A percentile compares a stretch with the other conserved stretches of the same genome.
phyloP scores from a whole-genome alignment of 2,797 vertebrate species.

The Acrocephalus scirpaceus region DNA sequence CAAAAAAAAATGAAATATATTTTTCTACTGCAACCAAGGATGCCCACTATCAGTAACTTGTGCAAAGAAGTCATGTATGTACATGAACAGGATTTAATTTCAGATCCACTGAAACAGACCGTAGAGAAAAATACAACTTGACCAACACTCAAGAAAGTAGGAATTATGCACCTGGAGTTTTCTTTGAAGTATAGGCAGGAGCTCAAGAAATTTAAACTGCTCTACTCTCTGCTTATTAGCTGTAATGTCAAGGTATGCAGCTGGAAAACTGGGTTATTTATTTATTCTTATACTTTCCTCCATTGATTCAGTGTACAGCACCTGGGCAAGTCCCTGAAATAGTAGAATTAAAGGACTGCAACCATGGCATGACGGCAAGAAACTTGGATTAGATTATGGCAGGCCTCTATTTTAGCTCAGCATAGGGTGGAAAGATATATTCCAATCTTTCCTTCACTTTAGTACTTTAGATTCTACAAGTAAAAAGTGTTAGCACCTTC shows the following conservation, averaged over 20 bases:
- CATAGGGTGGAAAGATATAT: background rate
- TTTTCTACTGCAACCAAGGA: background rate
- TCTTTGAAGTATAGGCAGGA: background rate
- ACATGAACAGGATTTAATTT: background rate
- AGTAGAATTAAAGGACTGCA: background rate
- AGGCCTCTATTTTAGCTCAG: background rate
- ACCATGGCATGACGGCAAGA: background rate
- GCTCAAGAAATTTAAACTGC: background rate
- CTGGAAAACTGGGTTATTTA: background rate
- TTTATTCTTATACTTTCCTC: background rate
- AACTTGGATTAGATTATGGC: background rate
- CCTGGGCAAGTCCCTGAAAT: background rate
- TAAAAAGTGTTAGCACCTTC: background rate
- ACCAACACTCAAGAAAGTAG: background rate
- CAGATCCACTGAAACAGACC: background rate
- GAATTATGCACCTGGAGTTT: background rate
- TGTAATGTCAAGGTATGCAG: background rate
- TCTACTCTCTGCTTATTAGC: background rate
- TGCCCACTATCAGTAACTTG: background rate
- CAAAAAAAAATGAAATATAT: background rate
- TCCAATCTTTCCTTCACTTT: background rate
- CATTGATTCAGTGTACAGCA: background rate
- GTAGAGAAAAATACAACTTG: background rate
- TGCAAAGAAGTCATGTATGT: background rate
- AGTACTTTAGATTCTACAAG: background rate